Base-by-base conservation (phyloP, 35 echinoderm and acorn worm species). In the Acanthaster planci region DNA sequence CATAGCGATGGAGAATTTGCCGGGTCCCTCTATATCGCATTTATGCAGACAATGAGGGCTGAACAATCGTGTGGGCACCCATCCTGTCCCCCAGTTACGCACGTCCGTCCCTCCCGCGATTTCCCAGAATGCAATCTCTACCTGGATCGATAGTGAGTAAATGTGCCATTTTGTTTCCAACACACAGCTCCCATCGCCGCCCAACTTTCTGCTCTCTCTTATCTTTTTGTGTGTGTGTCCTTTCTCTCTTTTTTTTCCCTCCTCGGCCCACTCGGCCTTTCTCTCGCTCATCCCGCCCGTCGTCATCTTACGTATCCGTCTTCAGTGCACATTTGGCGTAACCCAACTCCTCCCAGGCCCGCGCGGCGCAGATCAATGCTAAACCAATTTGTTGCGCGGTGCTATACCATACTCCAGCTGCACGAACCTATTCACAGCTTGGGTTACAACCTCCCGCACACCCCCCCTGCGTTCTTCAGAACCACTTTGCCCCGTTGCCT, bases 161-260 rank as follows among this genome's bases (percentile, higher is more conserved):
- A 72, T 72, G 64, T 72, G 64, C 64, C 64, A 72, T 72, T 34
- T 29, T 72, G 64, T 72, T 72, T 72, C 64, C 64, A 72, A 72
- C 64, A 29, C 64, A 72, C 64, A 72, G 34, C 26, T 47, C 64
- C 64, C 23, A 72, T 34, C 64, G 26, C 30, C 10, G 23, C 9
- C 4, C 12, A 47, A 6, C 34, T 72, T 72, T 72, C 64, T 26
- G 64, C 23, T 72, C 64, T 26, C 30, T 34, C 23, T 72, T 59
- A n/a, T n/a, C n/a, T n/a, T n/a, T n/a, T n/a, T n/a, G n/a, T n/a
- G n/a, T n/a, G n/a, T n/a, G n/a, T n/a, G 4, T 47, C 42, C 42
- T 47, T 47, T 47, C 12, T 12, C 42, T 47, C 42, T 4, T 47
- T 47, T 47, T 47, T 47, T 12, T 12, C 42, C 12, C 42, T 12